phyloP scores from a whole-genome alignment of 2,888 invertebrate genomes.

The Bellardia bayeri region DNA sequence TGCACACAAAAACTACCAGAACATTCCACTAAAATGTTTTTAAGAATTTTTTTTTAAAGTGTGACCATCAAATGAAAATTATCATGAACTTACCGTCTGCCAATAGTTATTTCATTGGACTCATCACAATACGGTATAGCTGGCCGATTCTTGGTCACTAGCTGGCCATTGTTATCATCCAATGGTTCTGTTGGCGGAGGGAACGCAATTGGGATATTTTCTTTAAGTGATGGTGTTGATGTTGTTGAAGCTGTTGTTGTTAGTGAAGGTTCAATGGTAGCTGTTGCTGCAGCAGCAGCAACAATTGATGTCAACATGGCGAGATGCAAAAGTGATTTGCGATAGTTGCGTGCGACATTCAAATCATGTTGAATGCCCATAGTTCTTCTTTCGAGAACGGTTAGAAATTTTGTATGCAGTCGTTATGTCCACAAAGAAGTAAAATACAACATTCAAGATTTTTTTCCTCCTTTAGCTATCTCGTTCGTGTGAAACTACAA shows the following conservation, averaged over 20 bases:
- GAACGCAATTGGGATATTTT: neutral
- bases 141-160: slow-evolving; percentile 57
- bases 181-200: slow-evolving; percentile 15
- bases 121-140: slow-evolving; percentile 81
- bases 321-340: slow-evolving; percentile 78
- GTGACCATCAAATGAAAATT: neutral
- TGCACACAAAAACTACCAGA: slow-evolving; percentile 44
- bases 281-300: slow-evolving; percentile 75
- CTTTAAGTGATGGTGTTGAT: slow-evolving; percentile 42
- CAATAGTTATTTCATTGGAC: slow-evolving; percentile 80
- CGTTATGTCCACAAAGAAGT: slow-evolving; percentile 1
- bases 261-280: slow-evolving; percentile 48
- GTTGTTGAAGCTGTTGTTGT: slow-evolving; percentile 28
- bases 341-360: slow-evolving; percentile 75
- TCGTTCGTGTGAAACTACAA: slow-evolving; percentile 3
- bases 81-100: slow-evolving; percentile 80
- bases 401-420: slow-evolving; percentile 1
- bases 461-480: slow-evolving; percentile 14
- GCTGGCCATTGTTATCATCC: slow-evolving; percentile 7
- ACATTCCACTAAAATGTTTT: slow-evolving; percentile 51
- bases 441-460: slow-evolving; percentile 48
- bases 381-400: slow-evolving; percentile 46
- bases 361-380: slow-evolving; percentile 80
- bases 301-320: slow-evolving; percentile 80
- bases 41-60: neutral